These are phyloP conservation scores for Parus major DNA, from an alignment of 2,113 vertebrate species.

Conservation along the genomic window DNA sequence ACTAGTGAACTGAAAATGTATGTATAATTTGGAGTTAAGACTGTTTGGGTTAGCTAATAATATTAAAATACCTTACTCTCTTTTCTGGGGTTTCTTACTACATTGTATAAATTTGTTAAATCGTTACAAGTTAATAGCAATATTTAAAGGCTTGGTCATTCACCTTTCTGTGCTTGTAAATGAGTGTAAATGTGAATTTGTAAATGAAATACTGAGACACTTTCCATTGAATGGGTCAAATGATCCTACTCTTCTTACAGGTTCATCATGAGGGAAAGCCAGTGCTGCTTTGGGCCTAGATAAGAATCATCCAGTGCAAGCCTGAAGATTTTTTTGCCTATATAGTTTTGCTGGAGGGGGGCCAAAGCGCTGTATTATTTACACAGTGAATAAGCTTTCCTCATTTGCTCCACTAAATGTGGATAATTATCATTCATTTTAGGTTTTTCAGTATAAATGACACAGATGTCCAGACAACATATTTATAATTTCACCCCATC, in stretches of 20 bases:
- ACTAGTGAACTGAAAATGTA: neutral
- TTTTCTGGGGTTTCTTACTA: neutral
- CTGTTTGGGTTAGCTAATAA: neutral
- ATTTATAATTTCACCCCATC: constrained; percentile 62
- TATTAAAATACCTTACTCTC: neutral
- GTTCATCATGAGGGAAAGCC: neutral
- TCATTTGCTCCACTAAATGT: constrained; percentile 38
- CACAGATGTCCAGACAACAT: constrained; percentile 63
- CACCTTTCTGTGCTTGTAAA: neutral
- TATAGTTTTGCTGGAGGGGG: constrained; percentile 7
- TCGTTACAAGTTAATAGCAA: neutral
- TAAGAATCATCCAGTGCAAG: neutral
- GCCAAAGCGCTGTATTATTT: constrained; percentile 46
- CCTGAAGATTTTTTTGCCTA: neutral
- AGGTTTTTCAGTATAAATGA: constrained; percentile 53
- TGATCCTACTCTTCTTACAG: neutral
- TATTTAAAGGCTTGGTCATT: neutral
- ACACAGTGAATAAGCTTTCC: constrained; percentile 42
- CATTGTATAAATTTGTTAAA: neutral
- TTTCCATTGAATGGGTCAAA: neutral
- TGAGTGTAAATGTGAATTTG: too few species aligned
- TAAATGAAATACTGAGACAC: neutral
- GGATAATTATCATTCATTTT: constrained; percentile 58
- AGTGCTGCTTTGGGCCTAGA: neutral
- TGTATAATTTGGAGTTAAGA: neutral